These are phyloP conservation scores for Limnephilus lunatus DNA, from an alignment of 2,888 invertebrate genomes.

Conservation along the genomic window DNA sequence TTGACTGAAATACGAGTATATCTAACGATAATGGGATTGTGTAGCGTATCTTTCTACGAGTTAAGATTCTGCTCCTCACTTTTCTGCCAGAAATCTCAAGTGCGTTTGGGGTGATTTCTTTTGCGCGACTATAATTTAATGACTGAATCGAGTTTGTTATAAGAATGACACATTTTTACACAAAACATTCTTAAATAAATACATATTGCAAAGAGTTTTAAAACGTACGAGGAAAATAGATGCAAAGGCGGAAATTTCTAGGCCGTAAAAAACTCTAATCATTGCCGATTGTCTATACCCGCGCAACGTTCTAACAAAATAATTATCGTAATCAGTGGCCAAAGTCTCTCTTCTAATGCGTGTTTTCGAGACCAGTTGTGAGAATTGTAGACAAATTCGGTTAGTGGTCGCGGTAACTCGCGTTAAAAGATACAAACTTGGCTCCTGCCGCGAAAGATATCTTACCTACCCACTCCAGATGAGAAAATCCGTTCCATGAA, in stretches of 20 bases:
- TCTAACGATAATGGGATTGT: not conserved
- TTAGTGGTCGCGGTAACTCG: not conserved
- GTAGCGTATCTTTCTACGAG: slow-evolving; percentile 8
- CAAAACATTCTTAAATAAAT: not conserved
- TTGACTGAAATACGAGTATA: slow-evolving; percentile 32
- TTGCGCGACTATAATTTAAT: not conserved
- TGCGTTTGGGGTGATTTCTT: not conserved
- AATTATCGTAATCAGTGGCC: not conserved
- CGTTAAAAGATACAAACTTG: not conserved
- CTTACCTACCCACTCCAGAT: slow-evolving; percentile 10
- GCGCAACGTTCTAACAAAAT: not conserved
- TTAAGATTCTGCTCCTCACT: not conserved
- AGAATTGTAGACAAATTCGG: not conserved
- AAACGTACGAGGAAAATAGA: not conserved
- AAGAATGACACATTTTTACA: not conserved
- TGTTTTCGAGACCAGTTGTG: not conserved
- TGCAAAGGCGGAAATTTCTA: not conserved
- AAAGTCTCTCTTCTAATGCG: not conserved
- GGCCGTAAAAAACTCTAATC: not conserved
- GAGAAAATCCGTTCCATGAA: slow-evolving; percentile 34
- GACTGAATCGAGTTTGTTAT: not conserved
- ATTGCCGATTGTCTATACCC: not conserved
- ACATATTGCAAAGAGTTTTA: not conserved
- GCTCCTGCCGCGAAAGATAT: not conserved
- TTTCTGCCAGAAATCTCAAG: not conserved